Evolutionary conservation across 2,797 vertebrate genomes (phyloP).

Genomic region (Tinamus major): DNA sequence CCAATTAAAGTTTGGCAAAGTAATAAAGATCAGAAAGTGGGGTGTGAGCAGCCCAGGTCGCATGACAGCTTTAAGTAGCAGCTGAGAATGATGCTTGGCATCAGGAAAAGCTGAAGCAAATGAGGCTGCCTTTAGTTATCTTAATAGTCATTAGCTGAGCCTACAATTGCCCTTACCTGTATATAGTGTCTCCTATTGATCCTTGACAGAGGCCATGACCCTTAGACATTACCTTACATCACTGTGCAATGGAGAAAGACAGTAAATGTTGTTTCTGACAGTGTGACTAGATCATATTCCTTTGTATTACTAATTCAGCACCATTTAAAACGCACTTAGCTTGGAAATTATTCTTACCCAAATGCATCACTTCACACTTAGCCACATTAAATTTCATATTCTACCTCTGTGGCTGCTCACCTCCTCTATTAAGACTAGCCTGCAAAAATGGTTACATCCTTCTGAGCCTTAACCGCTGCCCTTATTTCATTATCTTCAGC

Average conservation of each 20-base stretch:
- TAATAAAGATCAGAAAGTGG: constrained; percentile 23
- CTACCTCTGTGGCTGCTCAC: background rate
- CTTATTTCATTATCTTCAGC: background rate
- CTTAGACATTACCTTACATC: background rate
- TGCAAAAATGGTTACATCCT: background rate
- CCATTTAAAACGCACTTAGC: background rate
- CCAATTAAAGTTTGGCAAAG: constrained; percentile 63
- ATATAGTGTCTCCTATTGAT: constrained; percentile 5
- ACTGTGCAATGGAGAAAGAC: background rate
- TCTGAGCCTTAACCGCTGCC: background rate
- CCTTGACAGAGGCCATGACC: background rate
- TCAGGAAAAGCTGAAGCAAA: background rate
- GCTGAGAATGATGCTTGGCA: constrained; percentile 28
- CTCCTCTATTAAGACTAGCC: background rate
- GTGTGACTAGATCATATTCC: background rate
- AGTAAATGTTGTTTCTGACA: background rate
- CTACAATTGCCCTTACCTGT: constrained; percentile 39
- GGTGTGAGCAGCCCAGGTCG: background rate
- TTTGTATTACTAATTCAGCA: background rate
- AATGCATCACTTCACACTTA: background rate
- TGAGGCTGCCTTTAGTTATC: background rate
- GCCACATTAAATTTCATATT: background rate
- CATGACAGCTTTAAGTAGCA: constrained; percentile 41
- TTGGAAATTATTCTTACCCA: background rate
- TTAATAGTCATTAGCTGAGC: background rate